Conservation (phyloP, 1,140 invertebrate species). For the Macrotrachela quadricornifera region DNA sequence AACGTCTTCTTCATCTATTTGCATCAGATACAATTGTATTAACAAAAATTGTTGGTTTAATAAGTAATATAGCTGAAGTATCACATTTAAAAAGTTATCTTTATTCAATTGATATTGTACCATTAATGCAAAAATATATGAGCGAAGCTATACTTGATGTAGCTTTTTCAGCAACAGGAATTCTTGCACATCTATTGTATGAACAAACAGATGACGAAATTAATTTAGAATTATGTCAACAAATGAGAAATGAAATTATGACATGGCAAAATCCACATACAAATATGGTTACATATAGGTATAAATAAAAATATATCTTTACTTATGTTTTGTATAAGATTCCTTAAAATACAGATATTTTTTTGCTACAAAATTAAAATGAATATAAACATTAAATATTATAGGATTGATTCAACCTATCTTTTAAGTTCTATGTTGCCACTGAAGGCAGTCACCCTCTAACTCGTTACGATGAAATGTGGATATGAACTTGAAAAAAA, state of each 20-base stretch:
- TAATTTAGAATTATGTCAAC: slow-evolving; percentile 33
- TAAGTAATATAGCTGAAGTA: background rate
- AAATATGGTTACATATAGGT: slow-evolving; percentile 60
- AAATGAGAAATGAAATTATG: slow-evolving; percentile 38
- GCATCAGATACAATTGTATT: background rate
- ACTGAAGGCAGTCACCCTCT: too few relatives aligned
- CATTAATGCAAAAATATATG: slow-evolving; percentile 25
- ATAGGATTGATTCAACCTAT: too few relatives aligned
- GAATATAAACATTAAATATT: too few relatives aligned
- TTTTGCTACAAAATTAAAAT: too few relatives aligned
- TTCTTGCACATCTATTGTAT: slow-evolving; percentile 47
- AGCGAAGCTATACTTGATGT: slow-evolving; percentile 51
- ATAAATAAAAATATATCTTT: too few relatives aligned
- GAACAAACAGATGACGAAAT: slow-evolving; percentile 32
- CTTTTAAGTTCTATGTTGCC: too few relatives aligned
- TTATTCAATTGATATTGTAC: slow-evolving; percentile 1
- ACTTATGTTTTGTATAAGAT: too few relatives aligned
- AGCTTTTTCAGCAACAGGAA: slow-evolving; percentile 59
- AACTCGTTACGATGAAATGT: too few relatives aligned
- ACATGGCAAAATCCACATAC: slow-evolving; percentile 48
- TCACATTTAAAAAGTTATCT: background rate
- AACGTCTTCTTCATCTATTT: background rate
- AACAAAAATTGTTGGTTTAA: background rate
- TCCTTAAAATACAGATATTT: too few relatives aligned
- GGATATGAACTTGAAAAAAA: too few relatives aligned